Evolutionary conservation across 2,888 invertebrate genomes (phyloP), one percentile per base, ranked within the genome.

Genomic region (Anorthoa munda): DNA sequence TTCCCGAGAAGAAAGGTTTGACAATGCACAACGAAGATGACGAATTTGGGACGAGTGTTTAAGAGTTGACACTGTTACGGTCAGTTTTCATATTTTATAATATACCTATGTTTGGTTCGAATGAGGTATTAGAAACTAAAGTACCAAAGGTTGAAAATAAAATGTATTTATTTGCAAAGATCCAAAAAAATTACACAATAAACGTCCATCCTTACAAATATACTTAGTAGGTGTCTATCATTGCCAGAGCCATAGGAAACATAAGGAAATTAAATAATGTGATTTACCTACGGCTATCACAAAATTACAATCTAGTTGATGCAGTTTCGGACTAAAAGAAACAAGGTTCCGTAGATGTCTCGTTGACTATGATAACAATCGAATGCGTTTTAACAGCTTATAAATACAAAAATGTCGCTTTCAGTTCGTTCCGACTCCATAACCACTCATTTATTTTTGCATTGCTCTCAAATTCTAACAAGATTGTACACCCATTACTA

Each of bases 371-470:
- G 67, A 80, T 71, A 71, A 61, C 2, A 18, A 80, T 71, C 11
- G 12, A 71, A 71, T 58, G 53, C 55, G 53, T 65, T 75, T 75
- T 59, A 79, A 71, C 64, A 60, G 59, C 66, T 56, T 79, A 63
- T 71, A 65, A 75, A 75, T 60, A 70, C 66, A 66, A 60, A 82
- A 85, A 82, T 82, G 77, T 84, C 76, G 78, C 69, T 72, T 74
- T 71, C 23, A 66, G 31, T 75, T 51, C 66, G 63, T 53, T 66
- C 75, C 51, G 39, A 77, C 69, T 72, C 66, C 26, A 64, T 75
- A 78, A 39, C 53, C 58, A 78, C 84, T 78, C 75, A 81, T 78
- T 84, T 79, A 85, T 74, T 71, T 72, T 81, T 86, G 77, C 72
- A 83, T 82, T 58, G 2, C 18, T 45, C 12, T 83, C 70, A 72